Conservation (phyloP, 2,888 invertebrate genomes). For the Unio delphinus region DNA sequence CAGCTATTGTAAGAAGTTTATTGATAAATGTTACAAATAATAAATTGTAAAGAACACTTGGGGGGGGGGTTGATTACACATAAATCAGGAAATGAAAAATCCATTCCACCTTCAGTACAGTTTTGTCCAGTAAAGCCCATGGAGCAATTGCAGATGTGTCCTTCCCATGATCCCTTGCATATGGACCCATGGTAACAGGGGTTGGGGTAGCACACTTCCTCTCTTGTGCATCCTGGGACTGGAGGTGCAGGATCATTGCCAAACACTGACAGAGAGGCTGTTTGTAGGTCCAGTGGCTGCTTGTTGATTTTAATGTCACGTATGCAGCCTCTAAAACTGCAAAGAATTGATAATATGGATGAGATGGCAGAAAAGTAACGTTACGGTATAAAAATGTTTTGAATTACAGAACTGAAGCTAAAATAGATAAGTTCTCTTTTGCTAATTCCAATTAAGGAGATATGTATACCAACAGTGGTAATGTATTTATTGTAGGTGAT, state of each 20-base stretch:
- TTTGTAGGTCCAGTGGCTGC: slow-evolving; percentile 38
- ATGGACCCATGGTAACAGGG: slow-evolving; percentile 53
- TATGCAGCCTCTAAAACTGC: slow-evolving; percentile 65
- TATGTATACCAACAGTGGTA: too few relatives aligned
- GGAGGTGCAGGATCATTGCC: slow-evolving; percentile 60
- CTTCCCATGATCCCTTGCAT: slow-evolving; percentile 50
- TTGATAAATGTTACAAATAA: too few relatives aligned
- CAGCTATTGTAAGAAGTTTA: too few relatives aligned
- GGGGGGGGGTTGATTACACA: too few relatives aligned
- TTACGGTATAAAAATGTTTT: too few relatives aligned
- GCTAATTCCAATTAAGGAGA: too few relatives aligned
- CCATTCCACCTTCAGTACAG: slow-evolving; percentile 51
- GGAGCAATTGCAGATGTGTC: slow-evolving; percentile 49
- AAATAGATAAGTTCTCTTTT: too few relatives aligned
- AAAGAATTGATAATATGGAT: neutral
- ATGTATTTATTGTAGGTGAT: too few relatives aligned
- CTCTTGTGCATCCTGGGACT: slow-evolving; percentile 54
- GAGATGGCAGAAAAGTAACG: too few relatives aligned
- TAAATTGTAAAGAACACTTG: too few relatives aligned
- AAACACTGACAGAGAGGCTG: slow-evolving; percentile 40
- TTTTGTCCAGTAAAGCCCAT: slow-evolving; percentile 43
- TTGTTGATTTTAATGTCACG: slow-evolving; percentile 55
- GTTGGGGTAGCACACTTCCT: slow-evolving; percentile 44
- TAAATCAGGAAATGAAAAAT: too few relatives aligned
- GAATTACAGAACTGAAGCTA: too few relatives aligned